phyloP scores from a whole-genome alignment of 2,113 vertebrate genomes.

The Sebastes fasciatus region DNA sequence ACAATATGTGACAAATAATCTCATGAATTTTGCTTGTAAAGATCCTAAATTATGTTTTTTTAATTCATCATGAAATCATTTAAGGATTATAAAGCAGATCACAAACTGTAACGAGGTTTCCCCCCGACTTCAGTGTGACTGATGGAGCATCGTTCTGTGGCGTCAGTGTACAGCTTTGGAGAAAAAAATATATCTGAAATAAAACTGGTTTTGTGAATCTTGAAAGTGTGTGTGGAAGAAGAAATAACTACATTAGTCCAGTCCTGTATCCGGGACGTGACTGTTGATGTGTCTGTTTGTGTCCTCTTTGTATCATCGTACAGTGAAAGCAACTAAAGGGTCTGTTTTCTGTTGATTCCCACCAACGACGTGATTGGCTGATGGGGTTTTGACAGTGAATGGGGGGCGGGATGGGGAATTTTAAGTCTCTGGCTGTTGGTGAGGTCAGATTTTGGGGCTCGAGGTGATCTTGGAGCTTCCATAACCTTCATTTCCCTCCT shows the following conservation, averaged over 20 bases:
- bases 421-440: neutral
- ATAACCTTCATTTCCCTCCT: neutral
- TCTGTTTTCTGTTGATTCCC: neutral
- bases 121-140: neutral
- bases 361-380: conserved; percentile 1
- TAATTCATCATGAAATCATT: neutral
- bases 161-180: neutral
- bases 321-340: neutral
- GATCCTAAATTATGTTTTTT: neutral
- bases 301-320: neutral
- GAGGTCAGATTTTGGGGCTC: conserved; percentile 1
- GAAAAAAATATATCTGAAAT: neutral
- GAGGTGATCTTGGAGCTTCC: conserved; percentile 13
- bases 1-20: neutral
- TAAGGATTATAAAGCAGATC: neutral
- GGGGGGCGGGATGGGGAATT: neutral
- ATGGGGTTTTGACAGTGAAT: neutral
- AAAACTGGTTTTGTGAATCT: conserved; percentile 1
- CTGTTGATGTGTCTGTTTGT: neutral
- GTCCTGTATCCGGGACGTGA: neutral
- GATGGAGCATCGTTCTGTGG: neutral
- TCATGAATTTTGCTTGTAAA: neutral
- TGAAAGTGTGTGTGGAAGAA: conserved; percentile 7
- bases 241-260: neutral
- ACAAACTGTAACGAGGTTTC: neutral